A percentile compares a stretch with the other conserved stretches of the same genome.
These are phyloP conservation scores for Aegithalos caudatus DNA, from an alignment of 2,113 vertebrate species.

Conservation along the genomic window DNA sequence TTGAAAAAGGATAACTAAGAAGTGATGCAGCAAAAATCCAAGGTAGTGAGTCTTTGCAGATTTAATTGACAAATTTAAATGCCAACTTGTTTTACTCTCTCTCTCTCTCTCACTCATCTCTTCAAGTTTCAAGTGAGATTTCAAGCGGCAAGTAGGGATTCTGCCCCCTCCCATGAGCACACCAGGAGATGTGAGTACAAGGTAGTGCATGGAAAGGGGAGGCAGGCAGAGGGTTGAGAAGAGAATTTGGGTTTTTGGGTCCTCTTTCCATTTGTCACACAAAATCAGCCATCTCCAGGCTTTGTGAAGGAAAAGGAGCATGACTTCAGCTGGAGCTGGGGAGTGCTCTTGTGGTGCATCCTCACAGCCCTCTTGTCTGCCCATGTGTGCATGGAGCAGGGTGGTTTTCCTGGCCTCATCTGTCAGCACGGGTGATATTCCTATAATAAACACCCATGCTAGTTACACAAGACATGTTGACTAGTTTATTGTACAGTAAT, in stretches of 20 bases:
- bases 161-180: neutral
- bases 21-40: constrained; percentile 44
- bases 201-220: neutral
- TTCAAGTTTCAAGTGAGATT: neutral
- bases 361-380: neutral
- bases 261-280: neutral
- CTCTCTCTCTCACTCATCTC: neutral
- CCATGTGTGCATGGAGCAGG: neutral
- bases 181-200: neutral
- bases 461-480: constrained; percentile 19
- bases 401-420: neutral
- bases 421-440: neutral
- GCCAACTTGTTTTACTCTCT: neutral
- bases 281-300: neutral
- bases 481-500: constrained; percentile 4
- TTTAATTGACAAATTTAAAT: constrained; percentile 32
- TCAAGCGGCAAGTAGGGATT: neutral
- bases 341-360: neutral
- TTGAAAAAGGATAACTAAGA: neutral
- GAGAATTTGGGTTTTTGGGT: neutral
- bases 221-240: neutral
- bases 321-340: neutral
- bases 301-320: neutral
- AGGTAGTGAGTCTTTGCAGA: neutral
- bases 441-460: neutral